Base-by-base conservation (phyloP, 2,888 invertebrate genomes). In the Cheilosia vulpina region DNA sequence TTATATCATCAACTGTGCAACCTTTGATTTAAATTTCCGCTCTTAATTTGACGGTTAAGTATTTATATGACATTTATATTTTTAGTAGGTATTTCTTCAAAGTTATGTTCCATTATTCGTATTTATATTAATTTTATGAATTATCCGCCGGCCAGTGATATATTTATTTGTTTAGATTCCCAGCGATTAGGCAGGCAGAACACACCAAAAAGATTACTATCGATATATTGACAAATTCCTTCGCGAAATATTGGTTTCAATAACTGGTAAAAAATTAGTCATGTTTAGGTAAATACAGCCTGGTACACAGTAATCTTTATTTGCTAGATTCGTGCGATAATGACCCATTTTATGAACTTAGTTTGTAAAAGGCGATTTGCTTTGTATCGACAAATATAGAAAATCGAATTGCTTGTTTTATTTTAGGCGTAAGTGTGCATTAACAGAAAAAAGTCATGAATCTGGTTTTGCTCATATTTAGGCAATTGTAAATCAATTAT, bases 391-490 rank as follows among this genome's bases (percentile, higher is more conserved):
- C 19, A 47, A 62, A 62, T 45, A 62, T 43, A 62, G 47, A 31
- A 15, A 17, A 45, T 55, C 9, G n/a, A 55, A 55, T n/a, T 62
- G 19, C 9, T 45, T 62, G 24, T 11, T 24, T 43, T 21, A 21
- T 6, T 52, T 24, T 52, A 21, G 15, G 52, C 6, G 21, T 4
- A 19, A 21, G 50, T 21, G 13, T 11, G 15, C 11, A 19, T 58
- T 38, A 58, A 9, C 2, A 38, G 19, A 38, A 17, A 13, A 11
- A 58, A n/a, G 19, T 24, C 21, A 21, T 66, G 24, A 41, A 66
- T 38, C 66, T 66, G 13, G 66, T 24, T 66, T 53, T 53, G 41
- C n/a, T 53, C 66, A 66, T 66, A 66, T 52, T 66, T 41, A 41
- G 66, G 34, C 53, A 62, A 47, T 38, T 65, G 65, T 17, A 52